phyloP scores from a whole-genome alignment of 2,113 vertebrate genomes.

The Nothoprocta pentlandii region DNA sequence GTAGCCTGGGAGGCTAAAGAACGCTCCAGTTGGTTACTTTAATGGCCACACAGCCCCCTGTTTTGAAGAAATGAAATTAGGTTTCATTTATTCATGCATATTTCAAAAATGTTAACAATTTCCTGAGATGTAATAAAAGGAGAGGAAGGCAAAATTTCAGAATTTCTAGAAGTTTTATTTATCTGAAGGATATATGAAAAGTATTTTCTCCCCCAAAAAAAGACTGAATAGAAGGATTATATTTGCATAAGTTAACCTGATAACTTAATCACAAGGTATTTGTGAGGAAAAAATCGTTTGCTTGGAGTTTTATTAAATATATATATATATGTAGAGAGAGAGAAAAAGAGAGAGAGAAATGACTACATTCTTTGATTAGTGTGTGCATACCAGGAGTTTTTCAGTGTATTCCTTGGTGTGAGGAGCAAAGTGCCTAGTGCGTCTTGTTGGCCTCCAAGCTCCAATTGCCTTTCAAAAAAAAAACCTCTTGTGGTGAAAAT shows the following conservation, averaged over 20 bases:
- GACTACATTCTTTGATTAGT: not conserved
- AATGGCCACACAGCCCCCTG: not conserved
- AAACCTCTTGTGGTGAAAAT: not conserved
- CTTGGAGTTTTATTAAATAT: not conserved
- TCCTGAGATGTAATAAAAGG: not conserved
- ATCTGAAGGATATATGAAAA: not conserved
- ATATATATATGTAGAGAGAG: not conserved
- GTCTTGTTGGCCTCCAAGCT: not conserved
- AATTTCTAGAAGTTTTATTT: not conserved
- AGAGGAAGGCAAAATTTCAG: not conserved
- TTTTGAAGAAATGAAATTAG: not conserved
- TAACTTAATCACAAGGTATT: not conserved
- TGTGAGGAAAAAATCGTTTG: not conserved
- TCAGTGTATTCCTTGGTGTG: not conserved
- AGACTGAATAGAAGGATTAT: not conserved
- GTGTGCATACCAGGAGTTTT: not conserved
- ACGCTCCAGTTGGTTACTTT: not conserved
- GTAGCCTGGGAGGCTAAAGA: not conserved
- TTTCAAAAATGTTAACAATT: not conserved
- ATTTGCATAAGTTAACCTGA: not conserved
- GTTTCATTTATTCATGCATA: not conserved
- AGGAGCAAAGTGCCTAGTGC: not conserved
- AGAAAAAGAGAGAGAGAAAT: not conserved
- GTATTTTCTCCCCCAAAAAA: not conserved
- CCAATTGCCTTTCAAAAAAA: not conserved